These are phyloP conservation scores for Rhagophthalmus giganteus DNA, from an alignment of 2,888 invertebrate species.

Conservation along the genomic window DNA sequence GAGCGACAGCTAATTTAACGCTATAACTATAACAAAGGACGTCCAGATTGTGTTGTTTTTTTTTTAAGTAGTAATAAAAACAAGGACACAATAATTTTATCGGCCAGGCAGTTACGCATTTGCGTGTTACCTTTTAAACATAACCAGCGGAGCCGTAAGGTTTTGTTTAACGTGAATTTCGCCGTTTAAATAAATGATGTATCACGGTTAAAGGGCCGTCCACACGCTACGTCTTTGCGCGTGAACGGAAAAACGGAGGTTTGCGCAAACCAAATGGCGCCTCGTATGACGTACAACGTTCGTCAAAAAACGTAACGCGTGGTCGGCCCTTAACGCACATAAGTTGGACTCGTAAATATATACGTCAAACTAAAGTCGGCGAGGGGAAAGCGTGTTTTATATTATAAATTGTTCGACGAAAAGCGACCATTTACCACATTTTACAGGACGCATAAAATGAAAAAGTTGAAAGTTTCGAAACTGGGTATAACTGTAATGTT, in stretches of 20 bases:
- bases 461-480: slow-evolving; percentile 9
- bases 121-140: slow-evolving; percentile 6
- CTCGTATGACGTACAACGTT: no score
- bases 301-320: no score
- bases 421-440: background rate
- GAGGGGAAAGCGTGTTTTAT: background rate
- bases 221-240: no score
- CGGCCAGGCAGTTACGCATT: background rate
- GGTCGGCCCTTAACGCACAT: no score
- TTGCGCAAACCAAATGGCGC: no score
- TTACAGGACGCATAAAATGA: slow-evolving; percentile 9
- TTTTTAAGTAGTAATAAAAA: no score
- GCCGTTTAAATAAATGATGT: slow-evolving; percentile 5
- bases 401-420: background rate
- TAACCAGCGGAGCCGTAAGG: background rate
- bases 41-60: no score
- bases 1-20: no score
- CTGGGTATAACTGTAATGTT: slow-evolving; percentile 18
- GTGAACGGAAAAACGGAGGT: no score
- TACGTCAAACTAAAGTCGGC: no score
- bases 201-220: slow-evolving; percentile 4
- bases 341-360: background rate
- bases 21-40: no score
- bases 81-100: background rate
- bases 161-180: slow-evolving; percentile 5